Conservation (phyloP, 30 jellyfish, hydroid and myxozoan genomes). For the Hydra vulgaris region DNA sequence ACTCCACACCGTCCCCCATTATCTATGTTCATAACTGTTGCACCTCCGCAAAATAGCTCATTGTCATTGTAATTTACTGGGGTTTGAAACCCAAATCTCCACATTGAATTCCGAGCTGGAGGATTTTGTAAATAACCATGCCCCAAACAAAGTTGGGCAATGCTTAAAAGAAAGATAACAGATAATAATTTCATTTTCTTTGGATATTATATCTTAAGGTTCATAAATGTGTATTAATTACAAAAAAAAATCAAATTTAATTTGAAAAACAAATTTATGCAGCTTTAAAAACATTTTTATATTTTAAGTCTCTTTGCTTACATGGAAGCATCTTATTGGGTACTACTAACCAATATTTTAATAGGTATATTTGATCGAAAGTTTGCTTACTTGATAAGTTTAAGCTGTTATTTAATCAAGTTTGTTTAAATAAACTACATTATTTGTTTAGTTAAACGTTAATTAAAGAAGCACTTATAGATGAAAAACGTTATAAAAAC, state of each 20-base stretch:
- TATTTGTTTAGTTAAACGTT: too few relatives aligned
- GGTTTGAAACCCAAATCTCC: conserved; percentile 71
- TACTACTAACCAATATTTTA: background rate
- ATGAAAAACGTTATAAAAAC: too few relatives aligned
- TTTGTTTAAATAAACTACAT: too few relatives aligned
- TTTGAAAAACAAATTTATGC: background rate
- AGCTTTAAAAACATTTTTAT: background rate
- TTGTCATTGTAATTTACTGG: conserved; percentile 70
- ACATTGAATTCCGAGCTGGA: conserved; percentile 70
- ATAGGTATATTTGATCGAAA: background rate
- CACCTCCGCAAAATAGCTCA: conserved; percentile 80
- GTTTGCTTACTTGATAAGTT: too few relatives aligned
- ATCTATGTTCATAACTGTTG: conserved; percentile 12
- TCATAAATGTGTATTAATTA: too few relatives aligned
- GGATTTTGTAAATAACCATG: conserved; percentile 71
- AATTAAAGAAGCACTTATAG: too few relatives aligned
- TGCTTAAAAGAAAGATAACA: background rate
- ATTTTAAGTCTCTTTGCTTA: background rate
- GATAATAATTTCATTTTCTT: background rate
- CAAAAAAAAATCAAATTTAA: too few relatives aligned
- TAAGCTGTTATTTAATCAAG: too few relatives aligned
- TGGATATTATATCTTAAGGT: background rate
- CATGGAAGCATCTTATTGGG: background rate
- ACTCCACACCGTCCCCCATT: conserved; percentile 83
- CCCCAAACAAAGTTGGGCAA: conserved; percentile 6